phyloP scores from a whole-genome alignment of 1,140 invertebrate genomes.

The Ylistrum balloti region DNA sequence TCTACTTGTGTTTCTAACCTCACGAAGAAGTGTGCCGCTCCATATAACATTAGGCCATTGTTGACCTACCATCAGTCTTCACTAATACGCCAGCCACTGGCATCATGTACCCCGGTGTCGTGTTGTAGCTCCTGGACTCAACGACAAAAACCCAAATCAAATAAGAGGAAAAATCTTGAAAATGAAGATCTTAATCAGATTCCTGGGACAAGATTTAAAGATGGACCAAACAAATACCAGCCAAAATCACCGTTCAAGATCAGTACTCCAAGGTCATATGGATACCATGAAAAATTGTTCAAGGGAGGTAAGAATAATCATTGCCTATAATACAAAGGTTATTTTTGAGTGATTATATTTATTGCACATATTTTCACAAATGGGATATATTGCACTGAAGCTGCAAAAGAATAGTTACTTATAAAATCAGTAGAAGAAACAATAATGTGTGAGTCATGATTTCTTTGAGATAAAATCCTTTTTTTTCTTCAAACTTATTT shows the following conservation, averaged over 20 bases:
- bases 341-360: too few species aligned
- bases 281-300: constrained; percentile 63
- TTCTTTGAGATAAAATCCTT: too few species aligned
- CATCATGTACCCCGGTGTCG: not conserved
- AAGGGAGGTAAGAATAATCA: constrained; percentile 66
- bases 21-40: not conserved
- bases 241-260: constrained; percentile 68
- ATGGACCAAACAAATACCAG: constrained; percentile 57
- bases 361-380: too few species aligned
- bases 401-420: too few species aligned
- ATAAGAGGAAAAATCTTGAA: not conserved
- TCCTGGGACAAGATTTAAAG: not conserved
- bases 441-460: too few species aligned
- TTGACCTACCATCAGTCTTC: not conserved
- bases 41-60: not conserved
- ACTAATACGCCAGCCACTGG: not conserved
- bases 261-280: constrained; percentile 67
- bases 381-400: too few species aligned
- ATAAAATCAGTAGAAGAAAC: too few species aligned
- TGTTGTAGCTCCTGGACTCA: not conserved
- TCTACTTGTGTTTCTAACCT: not conserved
- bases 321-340: too few species aligned
- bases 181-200: not conserved
- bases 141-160: not conserved
- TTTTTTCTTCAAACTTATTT: too few species aligned